Evolutionary conservation across 2,888 invertebrate genomes (phyloP).

Genomic region (Globia sparganii): DNA sequence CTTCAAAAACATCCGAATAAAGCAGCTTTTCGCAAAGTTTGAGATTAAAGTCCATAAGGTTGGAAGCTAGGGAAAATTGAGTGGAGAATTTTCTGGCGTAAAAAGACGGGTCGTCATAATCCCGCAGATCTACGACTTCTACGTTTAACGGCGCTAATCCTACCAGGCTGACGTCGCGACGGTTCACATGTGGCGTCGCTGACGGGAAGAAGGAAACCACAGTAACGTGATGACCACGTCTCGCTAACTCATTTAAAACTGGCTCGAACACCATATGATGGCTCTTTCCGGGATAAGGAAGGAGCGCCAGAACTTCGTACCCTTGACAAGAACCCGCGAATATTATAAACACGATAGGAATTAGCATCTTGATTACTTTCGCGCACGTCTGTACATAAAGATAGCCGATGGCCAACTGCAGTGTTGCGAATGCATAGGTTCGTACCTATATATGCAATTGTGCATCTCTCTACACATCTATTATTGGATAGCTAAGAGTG

Average conservation of each 20-base stretch:
- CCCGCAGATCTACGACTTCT: constrained; percentile 73
- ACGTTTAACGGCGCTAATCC: constrained; percentile 69
- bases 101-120: constrained; percentile 64
- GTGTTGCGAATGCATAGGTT: constrained; percentile 26
- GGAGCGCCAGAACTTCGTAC: constrained; percentile 80
- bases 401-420: constrained; percentile 49
- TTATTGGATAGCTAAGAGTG: constrained; percentile 44
- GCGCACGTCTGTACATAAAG: constrained; percentile 50
- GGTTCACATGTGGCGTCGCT: constrained; percentile 61
- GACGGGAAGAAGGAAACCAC: constrained; percentile 86
- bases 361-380: constrained; percentile 49
- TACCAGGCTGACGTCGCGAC: constrained; percentile 75
- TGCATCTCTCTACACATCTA: constrained; percentile 48
- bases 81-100: constrained; percentile 53
- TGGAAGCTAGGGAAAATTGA: constrained; percentile 64
- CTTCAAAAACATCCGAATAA: constrained; percentile 71
- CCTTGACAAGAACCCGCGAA: constrained; percentile 60
- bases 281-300: constrained; percentile 87
- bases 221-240: constrained; percentile 85
- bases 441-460: constrained; percentile 53
- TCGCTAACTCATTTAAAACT: constrained; percentile 81
- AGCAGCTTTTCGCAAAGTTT: constrained; percentile 74
- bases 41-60: constrained; percentile 69
- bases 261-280: constrained; percentile 88
- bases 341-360: constrained; percentile 55